Evolutionary conservation across 2,113 vertebrate species (phyloP).

Genomic region (Lycaon pictus): DNA sequence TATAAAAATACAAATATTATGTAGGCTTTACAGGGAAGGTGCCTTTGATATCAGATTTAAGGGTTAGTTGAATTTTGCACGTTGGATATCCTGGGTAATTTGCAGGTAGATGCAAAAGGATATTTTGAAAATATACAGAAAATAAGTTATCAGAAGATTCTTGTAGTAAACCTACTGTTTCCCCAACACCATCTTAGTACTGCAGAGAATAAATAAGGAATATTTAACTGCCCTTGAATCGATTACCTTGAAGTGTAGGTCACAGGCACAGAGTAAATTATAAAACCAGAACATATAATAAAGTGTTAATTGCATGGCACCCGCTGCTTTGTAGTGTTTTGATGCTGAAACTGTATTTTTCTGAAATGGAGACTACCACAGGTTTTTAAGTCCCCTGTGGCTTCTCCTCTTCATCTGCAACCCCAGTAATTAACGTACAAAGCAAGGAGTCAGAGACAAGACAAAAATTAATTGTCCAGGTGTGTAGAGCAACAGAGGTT

Average conservation of each 20-base stretch:
- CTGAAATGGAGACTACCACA: neutral
- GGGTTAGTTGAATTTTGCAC: neutral
- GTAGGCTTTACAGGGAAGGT: neutral
- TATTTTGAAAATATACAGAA: neutral
- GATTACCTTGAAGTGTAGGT: neutral
- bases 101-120: neutral
- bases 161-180: neutral
- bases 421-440: neutral
- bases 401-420: slow-evolving; percentile 9
- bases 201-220: neutral
- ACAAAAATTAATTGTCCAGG: slow-evolving; percentile 12
- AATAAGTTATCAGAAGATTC: neutral
- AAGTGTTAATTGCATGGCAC: neutral
- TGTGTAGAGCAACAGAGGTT: neutral
- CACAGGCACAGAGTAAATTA: neutral
- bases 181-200: neutral
- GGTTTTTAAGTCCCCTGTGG: neutral
- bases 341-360: slow-evolving; percentile 24
- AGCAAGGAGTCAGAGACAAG: neutral
- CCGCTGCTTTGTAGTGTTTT: slow-evolving; percentile 9
- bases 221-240: neutral
- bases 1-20: neutral
- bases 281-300: neutral
- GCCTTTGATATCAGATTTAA: neutral
- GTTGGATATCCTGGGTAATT: neutral